A percentile compares a stretch with the other conserved stretches of the same genome.
These are phyloP conservation scores for Neolamprologus kungweensis DNA, from an alignment of 2,113 vertebrate species.

Conservation along the genomic window DNA sequence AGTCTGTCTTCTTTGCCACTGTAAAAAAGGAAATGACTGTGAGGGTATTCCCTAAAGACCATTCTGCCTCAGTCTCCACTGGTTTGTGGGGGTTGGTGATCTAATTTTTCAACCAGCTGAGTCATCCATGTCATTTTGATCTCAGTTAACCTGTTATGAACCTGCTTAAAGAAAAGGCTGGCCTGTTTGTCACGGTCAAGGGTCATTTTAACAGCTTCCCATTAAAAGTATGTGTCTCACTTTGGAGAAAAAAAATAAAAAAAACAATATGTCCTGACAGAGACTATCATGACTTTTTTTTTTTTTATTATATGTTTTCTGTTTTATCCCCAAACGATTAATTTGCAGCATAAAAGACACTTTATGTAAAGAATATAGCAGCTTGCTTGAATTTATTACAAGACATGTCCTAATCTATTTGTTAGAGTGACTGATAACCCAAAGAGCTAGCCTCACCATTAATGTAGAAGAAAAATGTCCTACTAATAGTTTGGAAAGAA, in stretches of 20 bases:
- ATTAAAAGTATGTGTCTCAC: not conserved
- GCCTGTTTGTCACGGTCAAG: not conserved
- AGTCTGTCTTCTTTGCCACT: not conserved
- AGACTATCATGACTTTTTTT: not conserved
- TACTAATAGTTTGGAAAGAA: not conserved
- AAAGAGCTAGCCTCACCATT: not conserved
- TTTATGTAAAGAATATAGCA: not conserved
- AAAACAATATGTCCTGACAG: not conserved
- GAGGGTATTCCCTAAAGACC: not conserved
- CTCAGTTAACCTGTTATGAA: slow-evolving; percentile 18
- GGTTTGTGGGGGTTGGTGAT: not conserved
- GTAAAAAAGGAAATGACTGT: not conserved
- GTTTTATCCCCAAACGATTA: not conserved
- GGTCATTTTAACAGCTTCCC: not conserved
- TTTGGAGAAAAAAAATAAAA: not conserved
- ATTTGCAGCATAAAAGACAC: not conserved
- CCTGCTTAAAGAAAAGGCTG: not conserved
- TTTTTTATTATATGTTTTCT: not conserved
- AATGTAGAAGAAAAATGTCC: not conserved
- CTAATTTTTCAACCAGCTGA: not conserved
- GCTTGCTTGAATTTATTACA: not conserved
- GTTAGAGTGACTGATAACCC: not conserved
- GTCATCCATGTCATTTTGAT: slow-evolving; percentile 6
- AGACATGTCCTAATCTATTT: not conserved
- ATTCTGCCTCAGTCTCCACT: not conserved